These are phyloP conservation scores for Sebastes diaconus DNA, from an alignment of 2,797 vertebrate genomes.

Conservation along the genomic window DNA sequence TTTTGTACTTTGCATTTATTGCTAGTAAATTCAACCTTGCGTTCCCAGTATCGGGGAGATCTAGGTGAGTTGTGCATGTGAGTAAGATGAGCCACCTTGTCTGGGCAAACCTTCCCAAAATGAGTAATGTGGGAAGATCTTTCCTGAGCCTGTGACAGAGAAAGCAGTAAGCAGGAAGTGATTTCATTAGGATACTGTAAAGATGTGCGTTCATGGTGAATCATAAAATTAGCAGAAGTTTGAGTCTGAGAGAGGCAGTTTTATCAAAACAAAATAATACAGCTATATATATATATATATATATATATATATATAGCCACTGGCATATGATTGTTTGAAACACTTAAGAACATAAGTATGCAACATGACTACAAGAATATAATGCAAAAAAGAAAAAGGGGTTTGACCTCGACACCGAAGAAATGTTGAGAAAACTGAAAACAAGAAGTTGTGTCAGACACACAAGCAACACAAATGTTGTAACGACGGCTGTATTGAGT, in stretches of 20 bases:
- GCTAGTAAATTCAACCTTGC: not conserved
- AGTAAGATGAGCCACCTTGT: slow-evolving; percentile 4
- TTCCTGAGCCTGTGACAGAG: not conserved
- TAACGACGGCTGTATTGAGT: not conserved
- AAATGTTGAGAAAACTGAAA: not conserved
- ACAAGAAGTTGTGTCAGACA: not conserved
- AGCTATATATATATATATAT: no score
- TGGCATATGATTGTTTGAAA: not conserved
- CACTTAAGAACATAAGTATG: not conserved
- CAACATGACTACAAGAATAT: not conserved
- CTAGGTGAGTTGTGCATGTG: not conserved
- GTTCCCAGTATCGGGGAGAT: not conserved
- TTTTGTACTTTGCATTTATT: not conserved
- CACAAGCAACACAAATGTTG: not conserved
- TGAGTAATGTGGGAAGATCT: not conserved
- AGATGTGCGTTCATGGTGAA: not conserved
- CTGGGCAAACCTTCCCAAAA: not conserved
- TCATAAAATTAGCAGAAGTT: not conserved
- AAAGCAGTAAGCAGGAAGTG: not conserved
- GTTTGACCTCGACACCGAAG: not conserved
- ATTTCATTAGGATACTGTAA: not conserved
- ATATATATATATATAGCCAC: not conserved
- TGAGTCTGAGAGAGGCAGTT: not conserved
- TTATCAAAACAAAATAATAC: not conserved
- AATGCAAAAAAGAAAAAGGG: not conserved